Base-by-base conservation (phyloP, 2,888 invertebrate species). In the Adelphocoris suturalis region DNA sequence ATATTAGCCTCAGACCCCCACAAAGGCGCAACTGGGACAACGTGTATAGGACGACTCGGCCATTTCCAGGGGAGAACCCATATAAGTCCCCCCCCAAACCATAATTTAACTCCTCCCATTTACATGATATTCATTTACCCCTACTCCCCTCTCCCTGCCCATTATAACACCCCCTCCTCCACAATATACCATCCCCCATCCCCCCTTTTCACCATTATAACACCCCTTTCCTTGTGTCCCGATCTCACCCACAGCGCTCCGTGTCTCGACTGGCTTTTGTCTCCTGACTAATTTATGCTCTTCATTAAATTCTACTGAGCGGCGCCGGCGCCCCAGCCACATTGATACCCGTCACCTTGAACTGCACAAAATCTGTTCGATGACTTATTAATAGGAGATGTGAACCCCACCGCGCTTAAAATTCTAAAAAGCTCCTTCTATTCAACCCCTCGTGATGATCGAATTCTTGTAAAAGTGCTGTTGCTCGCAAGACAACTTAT, bases 41-140 rank as follows among this genome's bases (percentile, higher is more conserved):
- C 46, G 78, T 46, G 78, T 37, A 37, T 13, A 28, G 78, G 37
- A 28, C 75, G 75, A 75, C 75, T 27, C 23, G 75, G 28, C 28
- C 78, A 46, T 78, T 78, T 78, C 78, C 78, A 78, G 78, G 78
- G 78, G 78, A 28, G 61, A 61, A 28, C 78, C 78, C 78, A 28
- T 78, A 78, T 78, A 78, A 78, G 78, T 78, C 78, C 78, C 37
- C n/a, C 37, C 37, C 37, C 7, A 3, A 46, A 37, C 46, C 78
- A 78, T 78, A 78, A 78, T 78, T 78, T n/a, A 78, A 28, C 37
- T 78, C 78, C 78, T 78, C 78, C 61, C 78, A 78, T 78, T 78
- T 78, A 78, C 78, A 78, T 78, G 78, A 78, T 78, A 78, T 78
- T 78, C 78, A 78, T 78, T 78, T 28, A 46, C 28, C 78, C 78